Conservation (phyloP, 2,888 invertebrate species). For the Buathra laborator region DNA sequence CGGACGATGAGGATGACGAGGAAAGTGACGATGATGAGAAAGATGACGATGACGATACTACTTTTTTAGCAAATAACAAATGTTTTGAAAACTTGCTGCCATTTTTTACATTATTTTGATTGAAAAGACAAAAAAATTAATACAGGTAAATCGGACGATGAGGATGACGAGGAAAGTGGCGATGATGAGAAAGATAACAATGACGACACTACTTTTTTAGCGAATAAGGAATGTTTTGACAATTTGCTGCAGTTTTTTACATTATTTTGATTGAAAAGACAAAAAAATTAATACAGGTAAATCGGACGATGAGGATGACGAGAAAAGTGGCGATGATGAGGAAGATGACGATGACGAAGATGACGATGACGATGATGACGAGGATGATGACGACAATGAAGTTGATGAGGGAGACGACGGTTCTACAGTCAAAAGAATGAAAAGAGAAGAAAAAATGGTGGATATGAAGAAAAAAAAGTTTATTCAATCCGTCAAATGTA, state of each 20-base stretch:
- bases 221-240: too few species aligned
- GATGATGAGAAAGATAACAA: slow-evolving; percentile 5
- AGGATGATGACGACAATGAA: slow-evolving; percentile 65
- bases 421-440: slow-evolving; percentile 78
- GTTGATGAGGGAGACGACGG: slow-evolving; percentile 77
- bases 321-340: slow-evolving; percentile 71
- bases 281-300: slow-evolving; percentile 63
- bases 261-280: too few species aligned
- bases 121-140: too few species aligned
- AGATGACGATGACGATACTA: too few species aligned
- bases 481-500: neutral
- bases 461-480: neutral
- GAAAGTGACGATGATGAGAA: slow-evolving; percentile 71
- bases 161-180: slow-evolving; percentile 76
- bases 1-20: slow-evolving; percentile 79
- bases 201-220: too few species aligned
- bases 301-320: slow-evolving; percentile 79
- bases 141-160: too few species aligned
- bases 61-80: too few species aligned
- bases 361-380: slow-evolving; percentile 67
- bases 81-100: too few species aligned
- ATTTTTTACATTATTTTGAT: too few species aligned
- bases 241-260: too few species aligned
- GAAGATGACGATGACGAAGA: slow-evolving; percentile 70
- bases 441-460: slow-evolving; percentile 82